Evolutionary conservation across 2,797 vertebrate genomes (phyloP).

Genomic region (Rhodeus uyekii): DNA sequence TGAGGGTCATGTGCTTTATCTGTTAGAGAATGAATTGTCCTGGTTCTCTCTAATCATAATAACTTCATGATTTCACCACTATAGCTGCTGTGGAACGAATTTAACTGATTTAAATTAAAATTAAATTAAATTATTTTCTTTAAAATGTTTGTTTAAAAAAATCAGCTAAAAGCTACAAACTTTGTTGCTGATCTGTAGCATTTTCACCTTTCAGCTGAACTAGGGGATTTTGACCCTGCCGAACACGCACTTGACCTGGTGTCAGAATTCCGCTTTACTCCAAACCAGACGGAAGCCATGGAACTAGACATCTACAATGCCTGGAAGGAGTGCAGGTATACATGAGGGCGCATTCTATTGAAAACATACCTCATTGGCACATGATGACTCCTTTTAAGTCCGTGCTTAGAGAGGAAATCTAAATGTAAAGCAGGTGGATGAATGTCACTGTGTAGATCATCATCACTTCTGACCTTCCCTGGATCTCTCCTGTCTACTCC

Average conservation of each 20-base stretch:
- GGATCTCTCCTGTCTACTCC: constrained; percentile 18
- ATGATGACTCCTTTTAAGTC: background rate
- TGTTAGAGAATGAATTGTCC: constrained; percentile 3
- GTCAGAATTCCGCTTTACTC: constrained; percentile 94
- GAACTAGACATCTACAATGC: constrained; percentile 88
- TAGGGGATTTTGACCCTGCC: constrained; percentile 91
- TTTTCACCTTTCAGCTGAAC: constrained; percentile 81
- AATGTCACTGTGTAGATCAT: constrained; percentile 19
- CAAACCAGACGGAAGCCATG: constrained; percentile 90
- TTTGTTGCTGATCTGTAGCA: constrained; percentile 2
- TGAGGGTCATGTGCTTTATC: background rate
- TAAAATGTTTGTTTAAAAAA: too few relatives aligned
- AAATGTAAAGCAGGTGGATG: constrained; percentile 14
- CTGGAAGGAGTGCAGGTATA: constrained; percentile 96
- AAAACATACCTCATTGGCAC: background rate
- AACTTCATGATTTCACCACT: background rate
- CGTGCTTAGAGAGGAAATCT: constrained; percentile 13
- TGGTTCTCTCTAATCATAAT: background rate
- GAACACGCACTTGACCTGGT: constrained; percentile 91
- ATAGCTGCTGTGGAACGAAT: background rate
- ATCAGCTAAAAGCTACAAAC: background rate
- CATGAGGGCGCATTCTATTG: background rate
- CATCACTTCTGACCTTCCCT: constrained; percentile 4
- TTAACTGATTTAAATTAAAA: too few relatives aligned
- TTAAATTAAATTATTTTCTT: too few relatives aligned